Conservation (phyloP, 1,140 invertebrate genomes). For the Armadillidium nasatum region DNA sequence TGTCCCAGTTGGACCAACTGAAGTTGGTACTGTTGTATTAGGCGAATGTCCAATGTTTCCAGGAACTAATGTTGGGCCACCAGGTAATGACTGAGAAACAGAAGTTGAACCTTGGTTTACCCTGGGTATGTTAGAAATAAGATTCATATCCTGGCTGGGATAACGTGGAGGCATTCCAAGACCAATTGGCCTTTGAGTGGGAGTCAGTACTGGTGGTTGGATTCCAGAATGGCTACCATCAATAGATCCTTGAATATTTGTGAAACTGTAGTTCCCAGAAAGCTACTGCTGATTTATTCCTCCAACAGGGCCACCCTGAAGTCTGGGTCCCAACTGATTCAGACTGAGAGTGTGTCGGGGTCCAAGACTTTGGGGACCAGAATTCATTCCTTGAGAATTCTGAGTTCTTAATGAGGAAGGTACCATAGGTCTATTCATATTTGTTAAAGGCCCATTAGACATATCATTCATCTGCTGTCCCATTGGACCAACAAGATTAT, state of each 20-base stretch:
- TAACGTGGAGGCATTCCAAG: not conserved
- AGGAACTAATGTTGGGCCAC: not conserved
- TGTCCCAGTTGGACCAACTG: not conserved
- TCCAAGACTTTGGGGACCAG: not conserved
- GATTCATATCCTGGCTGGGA: not conserved
- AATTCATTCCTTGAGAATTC: not conserved
- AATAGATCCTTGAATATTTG: not conserved
- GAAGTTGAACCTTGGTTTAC: not conserved
- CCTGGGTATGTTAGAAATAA: not conserved
- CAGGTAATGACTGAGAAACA: not conserved
- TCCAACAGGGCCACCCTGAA: not conserved
- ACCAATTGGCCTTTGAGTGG: not conserved
- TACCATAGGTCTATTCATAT: not conserved
- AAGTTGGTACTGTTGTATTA: not conserved
- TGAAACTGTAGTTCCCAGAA: not conserved
- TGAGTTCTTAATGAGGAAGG: not conserved
- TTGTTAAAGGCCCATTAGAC: slow-evolving; percentile 1
- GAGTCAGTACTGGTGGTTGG: not conserved
- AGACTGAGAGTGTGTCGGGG: not conserved
- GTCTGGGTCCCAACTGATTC: not conserved
- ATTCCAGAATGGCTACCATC: not conserved
- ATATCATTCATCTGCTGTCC: not conserved
- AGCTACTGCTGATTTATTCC: not conserved
- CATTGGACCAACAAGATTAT: not conserved
- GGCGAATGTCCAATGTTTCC: not conserved